Evolutionary conservation across 2,113 vertebrate genomes (phyloP), one percentile per base, ranked within the genome.

Genomic region (Datnioides undecimradiatus): DNA sequence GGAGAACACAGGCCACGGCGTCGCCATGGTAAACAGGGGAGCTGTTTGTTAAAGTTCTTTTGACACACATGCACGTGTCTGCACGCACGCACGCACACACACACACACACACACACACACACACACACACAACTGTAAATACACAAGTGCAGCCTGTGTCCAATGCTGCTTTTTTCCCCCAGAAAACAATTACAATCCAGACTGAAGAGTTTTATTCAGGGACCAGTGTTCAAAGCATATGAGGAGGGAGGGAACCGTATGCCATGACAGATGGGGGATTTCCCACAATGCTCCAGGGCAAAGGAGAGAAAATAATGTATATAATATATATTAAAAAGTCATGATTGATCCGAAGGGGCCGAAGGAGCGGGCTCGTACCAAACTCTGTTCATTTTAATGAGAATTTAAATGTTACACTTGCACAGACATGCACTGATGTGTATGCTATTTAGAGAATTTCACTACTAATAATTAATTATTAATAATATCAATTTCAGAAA

Each of bases 21-120:
- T 97, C 96, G 95, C 96, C 96, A 97, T 97, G 97, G 96, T 95
- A 96, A 97, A 97, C 93, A 95, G 96, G 96, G 95, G 96, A 95
- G 95, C 95, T 95, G 96, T 96, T 97, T 96, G 96, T 95, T 92
- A 93, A 96, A 96, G 96, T 88, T 95, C 95, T 96, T 97, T 97
- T 97, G 93, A 85, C 52, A 74, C 84, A 62, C 49, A 69, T 17
- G 25, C 73, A 51, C 58, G 43, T 48, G n/a, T 59, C 45, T n/a
- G 21, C 62, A 8, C 46, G 16, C 19, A 33, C 41, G 19, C 27
- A n/a, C 62, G 33, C 60, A 34, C 29, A 33, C 36, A 21, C 27
- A 33, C 38, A 10, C 23, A 17, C 36, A 27, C 59, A 25, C 46
- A 43, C 12, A 48, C 41, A 29, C 43, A n/a, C 62, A 48, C 62